phyloP scores from a whole-genome alignment of 2,797 vertebrate species.

The Xerus rutilus region DNA sequence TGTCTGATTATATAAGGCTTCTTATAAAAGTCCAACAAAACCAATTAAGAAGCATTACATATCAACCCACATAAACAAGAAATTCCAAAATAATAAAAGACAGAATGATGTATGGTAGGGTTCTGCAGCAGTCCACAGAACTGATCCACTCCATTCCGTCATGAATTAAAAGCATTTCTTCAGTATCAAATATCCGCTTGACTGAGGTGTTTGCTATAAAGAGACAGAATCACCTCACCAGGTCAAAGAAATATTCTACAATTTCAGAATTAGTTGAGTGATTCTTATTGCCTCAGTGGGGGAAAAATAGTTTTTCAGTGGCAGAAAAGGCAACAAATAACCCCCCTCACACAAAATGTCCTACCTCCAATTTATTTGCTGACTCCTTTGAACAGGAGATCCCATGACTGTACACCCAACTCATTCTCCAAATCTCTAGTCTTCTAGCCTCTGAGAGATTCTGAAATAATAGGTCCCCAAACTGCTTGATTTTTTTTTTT shows the following conservation, averaged over 20 bases:
- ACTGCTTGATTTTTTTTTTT: neutral
- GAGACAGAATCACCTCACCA: neutral
- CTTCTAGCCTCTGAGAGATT: constrained; percentile 15
- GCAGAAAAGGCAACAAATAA: constrained; percentile 44
- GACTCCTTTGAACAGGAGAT: constrained; percentile 3
- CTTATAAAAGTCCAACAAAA: constrained; percentile 70
- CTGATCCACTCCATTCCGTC: neutral
- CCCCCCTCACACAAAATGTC: neutral
- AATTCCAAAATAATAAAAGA: constrained; percentile 62
- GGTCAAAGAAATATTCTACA: constrained; percentile 36
- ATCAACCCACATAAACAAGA: constrained; percentile 53
- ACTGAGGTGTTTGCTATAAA: neutral
- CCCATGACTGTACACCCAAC: neutral
- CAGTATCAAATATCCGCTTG: constrained; percentile 36
- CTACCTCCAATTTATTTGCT: constrained; percentile 42
- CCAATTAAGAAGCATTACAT: constrained; percentile 42
- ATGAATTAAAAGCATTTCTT: constrained; percentile 54
- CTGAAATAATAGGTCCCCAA: constrained; percentile 8
- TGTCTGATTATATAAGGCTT: constrained; percentile 70
- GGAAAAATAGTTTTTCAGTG: neutral
- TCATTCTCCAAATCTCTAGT: constrained; percentile 27
- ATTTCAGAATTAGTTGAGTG: constrained; percentile 32
- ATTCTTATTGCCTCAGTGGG: neutral
- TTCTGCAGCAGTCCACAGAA: neutral
- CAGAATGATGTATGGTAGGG: neutral